Evolutionary conservation across 92 coral and sea anemone genomes (phyloP), one percentile per base, ranked within the genome.

Genomic region (Zoanthus solanderi): DNA sequence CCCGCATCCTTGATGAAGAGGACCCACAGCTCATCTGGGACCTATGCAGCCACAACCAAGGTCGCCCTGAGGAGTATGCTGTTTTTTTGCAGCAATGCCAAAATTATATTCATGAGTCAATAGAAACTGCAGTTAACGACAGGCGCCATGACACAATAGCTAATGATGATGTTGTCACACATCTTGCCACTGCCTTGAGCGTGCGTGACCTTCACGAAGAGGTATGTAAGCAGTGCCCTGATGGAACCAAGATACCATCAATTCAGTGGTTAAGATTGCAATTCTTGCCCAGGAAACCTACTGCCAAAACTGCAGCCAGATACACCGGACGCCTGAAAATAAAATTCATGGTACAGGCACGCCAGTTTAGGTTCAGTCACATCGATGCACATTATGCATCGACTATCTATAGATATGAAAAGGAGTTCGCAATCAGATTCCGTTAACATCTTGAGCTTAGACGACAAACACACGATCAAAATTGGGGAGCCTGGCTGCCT

Each of bases 131-230:
- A 61, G 91, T 91, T 4, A 81, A 91, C 46, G 91, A 91, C 34
- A 42, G 91, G 32, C 42, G 93, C 9, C 91, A 87, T 67, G 86
- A 88, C 74, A 83, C 78, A 45, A 87, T 73, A 4, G 47, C 15
- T 5, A 78, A 61, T 47, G 89, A 84, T 10, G 79, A 89, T 3
- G 4, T 65, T 14, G 81, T 87, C 71, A 71, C 76, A 32, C 88
- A 91, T 78, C 61, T 91, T 42, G 93, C 93, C n/a, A 91, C 74
- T 74, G 91, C 91, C 31, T 23, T 91, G 12, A 91, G 93, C 83
- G 85, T 82, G 3, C 65, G 71, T 23, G 93, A 91, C 78, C 76
- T 91, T 14, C 89, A 82, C 58, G 73, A 87, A 44, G 84, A 88
- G 69, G 87, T 91, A 5, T 37, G 46, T 1, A 78, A 83, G 53